Evolutionary conservation across 2,797 vertebrate genomes (phyloP), one percentile per base, ranked within the genome.

Genomic region (Sebastes elongatus): DNA sequence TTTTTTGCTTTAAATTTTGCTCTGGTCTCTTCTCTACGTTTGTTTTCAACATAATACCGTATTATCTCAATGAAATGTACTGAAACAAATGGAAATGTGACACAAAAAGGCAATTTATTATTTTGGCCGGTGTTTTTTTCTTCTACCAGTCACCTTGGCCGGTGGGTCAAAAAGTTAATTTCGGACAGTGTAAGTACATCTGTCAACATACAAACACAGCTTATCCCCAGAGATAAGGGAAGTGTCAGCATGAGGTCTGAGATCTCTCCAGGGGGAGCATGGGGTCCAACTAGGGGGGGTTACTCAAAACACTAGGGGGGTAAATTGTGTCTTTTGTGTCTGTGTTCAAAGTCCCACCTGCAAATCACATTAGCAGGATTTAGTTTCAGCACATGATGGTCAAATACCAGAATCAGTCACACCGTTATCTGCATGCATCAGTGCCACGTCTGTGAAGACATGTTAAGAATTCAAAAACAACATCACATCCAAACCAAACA

Each of bases 191-290:
- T 46, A 18, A 18, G 16, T 16, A 46, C 42, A 46, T 61, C 18
- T 60, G 42, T 49, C 4, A 78, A 28, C 59, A 61, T 6, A 61
- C 59, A 33, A 10, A 62, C 30, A 62, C n/a, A 38, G n/a, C 32
- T 63, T 3, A 23, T 7, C 42, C 71, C 22, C 55, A 68, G 25
- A 84, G 83, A 75, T 79, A 72, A 79, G 22, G 2, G 25, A 10
- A 1, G 33, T 49, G 65, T 59, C 78, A 76, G 79, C 82, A 67
- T 46, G 81, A 73, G 71, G 67, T 65, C 46, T 71, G 57, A 81
- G 64, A 76, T 70, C 76, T 81, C 71, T 38, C 25, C 46, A 49
- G 71, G 66, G 64, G 27, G 11, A 38, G 1, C 32, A 35, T 75
- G 70, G 62, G 85, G 78, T 53, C 22, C 23, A 18, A 7, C 78